A percentile compares a stretch with the other conserved stretches of the same genome.
These are phyloP conservation scores for Syngnathoides biaculeatus DNA, from an alignment of 2,113 vertebrate species.

Conservation along the genomic window DNA sequence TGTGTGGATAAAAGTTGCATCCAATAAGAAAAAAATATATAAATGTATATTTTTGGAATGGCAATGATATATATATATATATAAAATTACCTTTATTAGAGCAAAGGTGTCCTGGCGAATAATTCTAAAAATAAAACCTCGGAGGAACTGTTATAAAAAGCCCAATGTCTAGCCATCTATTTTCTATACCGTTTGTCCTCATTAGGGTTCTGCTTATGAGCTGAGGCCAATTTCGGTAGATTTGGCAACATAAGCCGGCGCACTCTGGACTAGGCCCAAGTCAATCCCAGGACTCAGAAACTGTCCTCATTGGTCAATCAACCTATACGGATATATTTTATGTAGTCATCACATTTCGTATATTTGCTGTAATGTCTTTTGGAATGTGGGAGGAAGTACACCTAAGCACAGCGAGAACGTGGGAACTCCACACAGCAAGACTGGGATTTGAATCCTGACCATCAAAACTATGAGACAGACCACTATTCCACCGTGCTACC, in stretches of 20 bases:
- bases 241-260: background rate
- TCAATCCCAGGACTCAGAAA: background rate
- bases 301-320: too few relatives aligned
- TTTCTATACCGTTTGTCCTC: background rate
- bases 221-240: background rate
- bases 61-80: too few relatives aligned
- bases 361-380: too few relatives aligned
- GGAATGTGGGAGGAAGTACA: too few relatives aligned
- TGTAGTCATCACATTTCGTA: background rate
- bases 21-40: too few relatives aligned
- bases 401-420: too few relatives aligned
- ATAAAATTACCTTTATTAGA: background rate
- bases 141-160: slow-evolving; percentile 1
- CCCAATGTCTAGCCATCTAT: background rate
- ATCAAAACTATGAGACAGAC: too few relatives aligned
- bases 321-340: background rate
- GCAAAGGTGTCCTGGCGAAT: background rate
- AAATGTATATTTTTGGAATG: too few relatives aligned
- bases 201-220: background rate
- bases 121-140: background rate
- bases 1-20: too few relatives aligned
- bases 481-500: too few relatives aligned
- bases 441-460: too few relatives aligned
- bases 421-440: too few relatives aligned
- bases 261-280: background rate